These are phyloP conservation scores for Argyra leucocephala DNA, from an alignment of 2,888 invertebrate genomes.

Conservation along the genomic window DNA sequence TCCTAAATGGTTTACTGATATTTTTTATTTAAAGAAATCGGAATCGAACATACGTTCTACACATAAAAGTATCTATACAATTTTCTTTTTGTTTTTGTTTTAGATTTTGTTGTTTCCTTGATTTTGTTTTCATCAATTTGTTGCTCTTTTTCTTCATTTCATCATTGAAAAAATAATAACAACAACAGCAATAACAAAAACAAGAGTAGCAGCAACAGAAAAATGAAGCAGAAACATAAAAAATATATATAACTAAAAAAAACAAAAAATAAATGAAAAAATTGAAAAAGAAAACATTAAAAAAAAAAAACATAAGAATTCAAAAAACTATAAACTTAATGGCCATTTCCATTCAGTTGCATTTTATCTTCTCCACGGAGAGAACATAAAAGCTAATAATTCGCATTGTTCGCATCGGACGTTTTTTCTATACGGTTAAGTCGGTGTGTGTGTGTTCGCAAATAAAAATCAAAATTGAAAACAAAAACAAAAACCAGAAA, in stretches of 20 bases:
- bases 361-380: conserved; percentile 6
- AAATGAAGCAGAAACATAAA: conserved; percentile 2
- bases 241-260: neutral
- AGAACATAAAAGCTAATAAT: conserved; percentile 1
- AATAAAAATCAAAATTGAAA: too few species aligned
- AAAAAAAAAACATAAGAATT: conserved; percentile 6
- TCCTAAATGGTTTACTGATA: too few species aligned
- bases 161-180: neutral
- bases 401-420: neutral
- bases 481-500: too few species aligned
- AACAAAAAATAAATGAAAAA: neutral
- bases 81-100: too few species aligned
- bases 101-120: too few species aligned
- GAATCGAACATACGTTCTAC: too few species aligned
- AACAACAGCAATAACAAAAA: neutral
- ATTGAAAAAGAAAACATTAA: neutral
- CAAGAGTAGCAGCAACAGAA: neutral
- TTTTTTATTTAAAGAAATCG: too few species aligned
- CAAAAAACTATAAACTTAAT: conserved; percentile 6
- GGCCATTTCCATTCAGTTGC: conserved; percentile 6
- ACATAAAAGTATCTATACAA: too few species aligned
- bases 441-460: too few species aligned
- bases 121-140: too few species aligned
- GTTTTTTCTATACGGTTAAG: too few species aligned
- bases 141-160: too few species aligned